These are phyloP conservation scores for Melanophora roralis DNA, from an alignment of 2,888 invertebrate species.

Conservation along the genomic window DNA sequence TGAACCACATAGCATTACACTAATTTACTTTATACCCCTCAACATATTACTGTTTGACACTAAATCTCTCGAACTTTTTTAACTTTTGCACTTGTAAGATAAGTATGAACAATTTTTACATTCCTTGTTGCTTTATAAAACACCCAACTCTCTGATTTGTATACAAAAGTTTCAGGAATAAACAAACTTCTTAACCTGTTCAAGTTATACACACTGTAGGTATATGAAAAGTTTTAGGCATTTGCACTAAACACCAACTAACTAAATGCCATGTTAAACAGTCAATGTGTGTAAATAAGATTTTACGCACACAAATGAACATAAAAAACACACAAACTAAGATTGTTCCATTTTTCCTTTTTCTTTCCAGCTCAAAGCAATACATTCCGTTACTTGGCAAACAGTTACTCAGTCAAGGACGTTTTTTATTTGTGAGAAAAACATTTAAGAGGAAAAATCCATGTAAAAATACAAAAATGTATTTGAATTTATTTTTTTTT, in stretches of 20 bases:
- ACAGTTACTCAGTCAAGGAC: constrained; percentile 52
- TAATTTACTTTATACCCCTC: no score
- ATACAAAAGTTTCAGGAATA: not conserved
- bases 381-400: constrained; percentile 18
- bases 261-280: not conserved
- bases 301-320: constrained; percentile 6
- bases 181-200: not conserved
- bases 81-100: no score
- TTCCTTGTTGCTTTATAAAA: no score
- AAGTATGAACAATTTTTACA: no score
- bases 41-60: no score
- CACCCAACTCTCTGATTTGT: not conserved
- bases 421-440: constrained; percentile 18
- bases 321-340: not conserved
- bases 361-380: not conserved
- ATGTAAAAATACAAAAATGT: no score
- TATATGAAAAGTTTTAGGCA: not conserved
- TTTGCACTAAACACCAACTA: not conserved
- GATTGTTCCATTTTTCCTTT: no score
- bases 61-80: no score
- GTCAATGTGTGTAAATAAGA: constrained; percentile 4
- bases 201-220: not conserved
- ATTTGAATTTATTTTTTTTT: no score
- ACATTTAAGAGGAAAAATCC: no score
- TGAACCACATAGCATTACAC: no score